phyloP scores from a whole-genome alignment of 2,888 invertebrate species.

The Lissocephala sabroskyi region DNA sequence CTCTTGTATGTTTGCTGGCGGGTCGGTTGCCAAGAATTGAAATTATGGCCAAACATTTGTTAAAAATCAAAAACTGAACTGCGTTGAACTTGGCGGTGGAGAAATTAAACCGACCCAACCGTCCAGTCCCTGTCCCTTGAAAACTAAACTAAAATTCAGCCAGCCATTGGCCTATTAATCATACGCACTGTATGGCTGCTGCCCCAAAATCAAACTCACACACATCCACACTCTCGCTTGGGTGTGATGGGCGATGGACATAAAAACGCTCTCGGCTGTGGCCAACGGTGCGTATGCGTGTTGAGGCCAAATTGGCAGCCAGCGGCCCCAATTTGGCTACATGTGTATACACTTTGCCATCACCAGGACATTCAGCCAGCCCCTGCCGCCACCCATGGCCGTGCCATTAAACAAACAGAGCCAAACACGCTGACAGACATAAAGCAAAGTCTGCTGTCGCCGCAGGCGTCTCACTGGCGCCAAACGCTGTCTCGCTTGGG shows the following conservation, averaged over 20 bases:
- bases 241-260: too few species aligned
- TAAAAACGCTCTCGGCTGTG: constrained; percentile 14
- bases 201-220: constrained; percentile 28
- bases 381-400: background rate
- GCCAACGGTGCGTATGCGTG: constrained; percentile 35
- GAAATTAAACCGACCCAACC: too few species aligned
- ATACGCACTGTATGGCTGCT: constrained; percentile 14
- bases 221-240: too few species aligned
- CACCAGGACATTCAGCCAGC: background rate
- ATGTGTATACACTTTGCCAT: constrained; percentile 11
- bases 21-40: constrained; percentile 3
- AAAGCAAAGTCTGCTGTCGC: constrained; percentile 27
- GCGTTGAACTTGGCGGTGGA: background rate
- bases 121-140: too few species aligned
- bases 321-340: constrained; percentile 10
- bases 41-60: constrained; percentile 1
- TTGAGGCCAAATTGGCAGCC: constrained; percentile 4
- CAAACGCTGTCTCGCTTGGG: constrained; percentile 34
- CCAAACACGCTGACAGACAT: constrained; percentile 33
- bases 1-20: background rate
- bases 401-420: constrained; percentile 11
- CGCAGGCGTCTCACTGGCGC: constrained; percentile 40
- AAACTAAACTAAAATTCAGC: background rate
- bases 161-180: constrained; percentile 25
- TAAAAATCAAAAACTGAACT: constrained; percentile 2